phyloP scores from a whole-genome alignment of 2,113 vertebrate genomes.

The Epinephelus fuscoguttatus region DNA sequence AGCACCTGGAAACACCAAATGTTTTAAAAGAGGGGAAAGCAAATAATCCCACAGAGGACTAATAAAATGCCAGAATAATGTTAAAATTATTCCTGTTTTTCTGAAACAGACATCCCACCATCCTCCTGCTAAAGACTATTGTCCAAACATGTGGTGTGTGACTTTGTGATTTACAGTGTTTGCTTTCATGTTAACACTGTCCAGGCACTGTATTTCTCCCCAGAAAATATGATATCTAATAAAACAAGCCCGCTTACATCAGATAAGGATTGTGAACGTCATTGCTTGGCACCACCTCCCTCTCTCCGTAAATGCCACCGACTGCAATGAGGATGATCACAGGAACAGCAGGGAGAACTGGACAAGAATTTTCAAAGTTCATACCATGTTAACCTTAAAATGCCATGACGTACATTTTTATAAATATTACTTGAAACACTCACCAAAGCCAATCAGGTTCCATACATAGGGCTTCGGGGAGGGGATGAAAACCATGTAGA shows the following conservation, averaged over 20 bases:
- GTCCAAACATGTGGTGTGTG: background rate
- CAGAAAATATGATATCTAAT: background rate
- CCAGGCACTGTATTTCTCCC: background rate
- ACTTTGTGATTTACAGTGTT: background rate
- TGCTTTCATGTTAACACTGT: background rate
- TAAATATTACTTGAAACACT: constrained; percentile 33
- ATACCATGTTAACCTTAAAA: background rate
- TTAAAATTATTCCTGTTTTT: background rate
- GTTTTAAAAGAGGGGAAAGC: background rate
- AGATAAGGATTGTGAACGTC: constrained; percentile 57
- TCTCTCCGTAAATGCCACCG: constrained; percentile 77
- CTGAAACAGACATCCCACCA: background rate
- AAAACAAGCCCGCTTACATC: constrained; percentile 74
- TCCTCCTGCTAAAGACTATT: background rate
- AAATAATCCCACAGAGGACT: background rate
- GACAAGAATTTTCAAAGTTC: background rate
- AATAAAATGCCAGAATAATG: background rate
- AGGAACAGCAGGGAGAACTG: constrained; percentile 78
- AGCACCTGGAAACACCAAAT: constrained; percentile 78
- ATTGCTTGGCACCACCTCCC: constrained; percentile 52
- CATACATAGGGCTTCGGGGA: constrained; percentile 67
- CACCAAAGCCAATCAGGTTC: constrained; percentile 82
- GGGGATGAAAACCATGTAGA: constrained; percentile 77
- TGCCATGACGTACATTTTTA: background rate
- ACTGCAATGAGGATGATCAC: constrained; percentile 66